These are phyloP conservation scores for Drusus annulatus DNA, from an alignment of 1,140 invertebrate species.

Conservation along the genomic window DNA sequence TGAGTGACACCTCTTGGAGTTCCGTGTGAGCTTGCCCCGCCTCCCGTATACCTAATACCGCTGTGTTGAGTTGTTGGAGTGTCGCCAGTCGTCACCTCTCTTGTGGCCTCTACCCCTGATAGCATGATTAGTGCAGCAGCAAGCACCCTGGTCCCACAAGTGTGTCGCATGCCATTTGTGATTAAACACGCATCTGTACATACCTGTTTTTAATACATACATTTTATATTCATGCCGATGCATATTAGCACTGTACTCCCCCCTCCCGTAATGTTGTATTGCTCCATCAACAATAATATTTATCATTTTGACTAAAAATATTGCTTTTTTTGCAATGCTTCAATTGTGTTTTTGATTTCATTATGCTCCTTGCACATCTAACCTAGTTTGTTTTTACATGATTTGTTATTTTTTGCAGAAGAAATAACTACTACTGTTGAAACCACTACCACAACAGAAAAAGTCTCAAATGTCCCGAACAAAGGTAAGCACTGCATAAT, in stretches of 20 bases:
- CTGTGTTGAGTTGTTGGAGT: slow-evolving; percentile 34
- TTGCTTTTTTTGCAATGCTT: slow-evolving; percentile 58
- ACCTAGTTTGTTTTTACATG: slow-evolving; percentile 11
- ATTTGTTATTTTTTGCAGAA: slow-evolving; percentile 53
- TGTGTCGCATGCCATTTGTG: slow-evolving; percentile 59
- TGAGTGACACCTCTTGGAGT: slow-evolving; percentile 47
- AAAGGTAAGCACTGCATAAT: slow-evolving; percentile 44
- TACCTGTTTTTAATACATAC: slow-evolving; percentile 38
- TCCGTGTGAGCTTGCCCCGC: slow-evolving; percentile 55
- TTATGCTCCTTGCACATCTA: slow-evolving; percentile 9
- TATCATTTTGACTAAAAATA: slow-evolving; percentile 50
- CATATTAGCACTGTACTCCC: slow-evolving; percentile 6
- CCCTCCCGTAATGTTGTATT: slow-evolving; percentile 54
- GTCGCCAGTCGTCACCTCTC: slow-evolving; percentile 26
- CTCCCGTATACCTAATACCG: slow-evolving; percentile 53
- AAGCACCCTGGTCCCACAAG: slow-evolving; percentile 45
- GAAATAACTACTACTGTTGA: slow-evolving; percentile 50
- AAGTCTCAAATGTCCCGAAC: slow-evolving; percentile 50
- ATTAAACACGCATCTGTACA: slow-evolving; percentile 52
- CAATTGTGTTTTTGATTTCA: slow-evolving; percentile 54
- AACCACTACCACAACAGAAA: slow-evolving; percentile 48
- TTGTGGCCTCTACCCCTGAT: slow-evolving; percentile 47
- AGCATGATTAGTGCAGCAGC: slow-evolving; percentile 55
- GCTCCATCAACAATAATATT: slow-evolving; percentile 54
- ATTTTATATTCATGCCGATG: slow-evolving; percentile 34